Conservation (phyloP, 2,113 vertebrate genomes). For the Setophaga coronata region DNA sequence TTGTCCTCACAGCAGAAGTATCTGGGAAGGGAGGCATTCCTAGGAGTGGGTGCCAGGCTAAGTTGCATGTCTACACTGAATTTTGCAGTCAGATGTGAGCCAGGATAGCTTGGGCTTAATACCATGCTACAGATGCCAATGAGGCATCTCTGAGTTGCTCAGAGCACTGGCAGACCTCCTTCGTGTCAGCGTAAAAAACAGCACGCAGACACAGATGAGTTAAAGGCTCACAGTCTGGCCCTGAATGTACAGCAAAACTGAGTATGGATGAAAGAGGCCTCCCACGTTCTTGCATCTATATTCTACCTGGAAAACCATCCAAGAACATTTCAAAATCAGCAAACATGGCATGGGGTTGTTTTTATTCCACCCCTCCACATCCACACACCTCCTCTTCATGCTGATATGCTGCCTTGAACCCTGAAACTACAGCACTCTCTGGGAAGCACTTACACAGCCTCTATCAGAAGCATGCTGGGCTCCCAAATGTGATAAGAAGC, state of each 20-base stretch:
- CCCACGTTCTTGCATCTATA: not conserved
- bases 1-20: conserved; percentile 16
- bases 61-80: conserved; percentile 39
- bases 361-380: conserved; percentile 12
- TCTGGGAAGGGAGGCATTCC: not conserved
- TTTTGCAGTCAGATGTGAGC: conserved; percentile 53
- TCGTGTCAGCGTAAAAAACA: not conserved
- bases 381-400: conserved; percentile 49
- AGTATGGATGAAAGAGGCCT: not conserved
- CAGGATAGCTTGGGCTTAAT: conserved; percentile 3
- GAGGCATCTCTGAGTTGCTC: not conserved
- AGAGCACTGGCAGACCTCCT: conserved; percentile 3
- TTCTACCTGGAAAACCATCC: conserved; percentile 50
- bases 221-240: not conserved
- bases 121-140: not conserved
- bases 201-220: not conserved
- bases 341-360: conserved; percentile 45
- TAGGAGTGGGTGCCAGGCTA: conserved; percentile 7
- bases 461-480: conserved; percentile 47
- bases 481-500: conserved; percentile 67
- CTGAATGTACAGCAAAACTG: not conserved
- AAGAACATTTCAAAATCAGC: conserved; percentile 61
- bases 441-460: conserved; percentile 40
- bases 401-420: conserved; percentile 54
- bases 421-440: conserved; percentile 41